Evolutionary conservation across 2,797 vertebrate genomes (phyloP).

Genomic region (Otolemur crassicaudatus): DNA sequence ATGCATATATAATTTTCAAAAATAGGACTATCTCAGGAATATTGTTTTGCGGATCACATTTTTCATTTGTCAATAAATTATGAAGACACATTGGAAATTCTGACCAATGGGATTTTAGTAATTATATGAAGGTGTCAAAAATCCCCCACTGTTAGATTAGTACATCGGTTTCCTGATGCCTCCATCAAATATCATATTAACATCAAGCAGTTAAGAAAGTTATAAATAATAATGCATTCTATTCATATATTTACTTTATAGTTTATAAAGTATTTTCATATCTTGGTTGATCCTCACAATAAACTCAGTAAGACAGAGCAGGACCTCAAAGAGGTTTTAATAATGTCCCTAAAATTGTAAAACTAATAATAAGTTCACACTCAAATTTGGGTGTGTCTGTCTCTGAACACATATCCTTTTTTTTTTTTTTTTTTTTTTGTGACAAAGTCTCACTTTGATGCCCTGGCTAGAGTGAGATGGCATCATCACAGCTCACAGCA

Average conservation of each 20-base stretch:
- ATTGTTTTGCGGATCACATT: background rate
- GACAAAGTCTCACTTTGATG: no score
- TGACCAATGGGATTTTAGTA: background rate
- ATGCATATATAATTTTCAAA: background rate
- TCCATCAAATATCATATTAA: background rate
- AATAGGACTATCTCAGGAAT: slow-evolving; percentile 18
- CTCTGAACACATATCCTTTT: background rate
- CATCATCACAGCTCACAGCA: no score
- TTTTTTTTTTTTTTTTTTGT: no score
- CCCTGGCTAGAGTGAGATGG: no score
- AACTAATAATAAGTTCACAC: background rate
- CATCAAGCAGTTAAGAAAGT: background rate
- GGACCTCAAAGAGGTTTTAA: slow-evolving; percentile 30
- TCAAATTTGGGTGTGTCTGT: background rate
- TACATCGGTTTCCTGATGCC: background rate
- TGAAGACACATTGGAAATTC: slow-evolving; percentile 38
- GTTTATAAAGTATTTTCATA: slow-evolving; percentile 28
- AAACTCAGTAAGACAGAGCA: slow-evolving; percentile 45
- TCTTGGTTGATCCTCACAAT: background rate
- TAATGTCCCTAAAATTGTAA: slow-evolving; percentile 23
- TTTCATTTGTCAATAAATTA: slow-evolving; percentile 56
- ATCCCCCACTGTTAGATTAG: background rate
- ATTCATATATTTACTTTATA: background rate
- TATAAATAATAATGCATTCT: slow-evolving; percentile 33
- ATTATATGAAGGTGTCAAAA: slow-evolving; percentile 15